Evolutionary conservation across 1,140 invertebrate species (phyloP).

Genomic region (Formica exsecta): DNA sequence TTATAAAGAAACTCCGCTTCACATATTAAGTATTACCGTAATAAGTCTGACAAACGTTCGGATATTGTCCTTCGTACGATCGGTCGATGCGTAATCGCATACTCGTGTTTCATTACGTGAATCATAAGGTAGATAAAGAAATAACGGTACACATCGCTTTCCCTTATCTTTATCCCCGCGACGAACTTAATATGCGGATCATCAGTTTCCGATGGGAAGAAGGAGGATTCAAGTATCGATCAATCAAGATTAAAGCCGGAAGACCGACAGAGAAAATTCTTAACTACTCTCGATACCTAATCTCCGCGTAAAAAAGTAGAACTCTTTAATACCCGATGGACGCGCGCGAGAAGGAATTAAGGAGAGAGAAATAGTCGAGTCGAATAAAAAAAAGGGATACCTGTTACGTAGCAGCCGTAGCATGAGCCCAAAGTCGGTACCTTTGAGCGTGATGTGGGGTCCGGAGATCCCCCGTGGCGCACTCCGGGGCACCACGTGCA

Average conservation of each 20-base stretch:
- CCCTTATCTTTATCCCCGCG: constrained; percentile 25
- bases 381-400: constrained; percentile 32
- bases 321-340: constrained; percentile 21
- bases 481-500: constrained; percentile 74
- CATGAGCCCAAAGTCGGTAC: constrained; percentile 58
- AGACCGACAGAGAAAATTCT: constrained; percentile 29
- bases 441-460: constrained; percentile 80
- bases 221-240: constrained; percentile 37
- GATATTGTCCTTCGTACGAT: constrained; percentile 8
- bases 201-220: constrained; percentile 11
- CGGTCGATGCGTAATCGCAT: background rate
- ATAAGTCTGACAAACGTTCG: constrained; percentile 40
- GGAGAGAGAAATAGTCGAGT: background rate
- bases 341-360: background rate
- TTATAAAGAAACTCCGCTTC: background rate
- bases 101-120: constrained; percentile 23
- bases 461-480: constrained; percentile 69
- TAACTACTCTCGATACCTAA: constrained; percentile 24
- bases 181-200: constrained; percentile 8
- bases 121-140: constrained; percentile 50
- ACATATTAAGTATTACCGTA: constrained; percentile 17
- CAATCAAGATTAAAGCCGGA: constrained; percentile 67
- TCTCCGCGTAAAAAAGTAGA: constrained; percentile 40
- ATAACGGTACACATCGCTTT: constrained; percentile 15
- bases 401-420: constrained; percentile 27